Base-by-base conservation (phyloP, 2,113 vertebrate genomes). In the Holacanthus passer region DNA sequence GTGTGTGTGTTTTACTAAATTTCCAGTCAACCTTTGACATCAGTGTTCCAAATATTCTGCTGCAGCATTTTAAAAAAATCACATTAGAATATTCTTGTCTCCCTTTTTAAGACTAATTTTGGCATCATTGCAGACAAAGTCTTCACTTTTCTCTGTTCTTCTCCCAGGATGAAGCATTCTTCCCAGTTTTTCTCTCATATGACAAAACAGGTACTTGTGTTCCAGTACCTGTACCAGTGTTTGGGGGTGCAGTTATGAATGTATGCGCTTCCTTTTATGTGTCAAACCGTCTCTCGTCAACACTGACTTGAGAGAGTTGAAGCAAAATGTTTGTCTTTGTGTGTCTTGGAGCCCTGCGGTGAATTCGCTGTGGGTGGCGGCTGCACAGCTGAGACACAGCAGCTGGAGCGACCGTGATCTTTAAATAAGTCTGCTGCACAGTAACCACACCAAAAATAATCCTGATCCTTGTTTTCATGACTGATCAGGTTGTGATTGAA, bases 281-380 rank as follows among this genome's bases (percentile, higher is more conserved):
- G 58, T 29, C 64, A 48, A 19, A 47, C 63, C 43, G 11, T 50
- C 64, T n/a, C 39, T 14, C 31, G 62, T 53, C 59, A 22, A 48
- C 24, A 29, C n/a, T 31, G 29, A 64, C 53, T 10, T 20, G 29
- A 31, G 24, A 7, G 52, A 7, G 77, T 52, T 66, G 60, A 73
- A 55, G 68, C 20, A 10, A 27, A 65, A 65, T 43, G 59, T 72
- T 58, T 59, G 41, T 50, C 60, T 72, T 58, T 41, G 58, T 64
- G 47, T 48, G 52, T 60, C 50, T 73, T 35, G 7, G 16, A 83
- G 52, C 39, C 50, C 41, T 13, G 39, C 9, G 37, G 48, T 5
- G 80, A 56, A 59, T 6, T 24, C 39, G 53, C 59, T 29, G 60
- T 31, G 16, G 41, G 47, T 72, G 50, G 53, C 41, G 73, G 48